Evolutionary conservation across 2,113 vertebrate genomes (phyloP).

Genomic region (Solea solea): DNA sequence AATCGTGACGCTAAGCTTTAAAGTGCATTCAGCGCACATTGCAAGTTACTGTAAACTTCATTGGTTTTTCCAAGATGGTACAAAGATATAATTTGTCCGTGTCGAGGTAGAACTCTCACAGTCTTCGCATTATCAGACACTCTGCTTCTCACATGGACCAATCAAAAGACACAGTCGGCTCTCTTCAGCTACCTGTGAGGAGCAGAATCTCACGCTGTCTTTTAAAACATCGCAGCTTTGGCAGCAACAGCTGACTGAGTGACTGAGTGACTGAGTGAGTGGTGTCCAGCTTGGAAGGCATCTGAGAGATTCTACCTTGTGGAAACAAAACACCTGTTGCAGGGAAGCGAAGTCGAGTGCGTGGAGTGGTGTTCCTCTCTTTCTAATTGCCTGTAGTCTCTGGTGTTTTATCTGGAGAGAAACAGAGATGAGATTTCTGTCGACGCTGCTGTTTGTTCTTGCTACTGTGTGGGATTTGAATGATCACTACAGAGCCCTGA

Average conservation of each 20-base stretch:
- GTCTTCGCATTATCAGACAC: constrained; percentile 36
- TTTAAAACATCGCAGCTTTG: constrained; percentile 20
- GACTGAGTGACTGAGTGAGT: background rate
- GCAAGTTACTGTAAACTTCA: constrained; percentile 9
- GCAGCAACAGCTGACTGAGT: constrained; percentile 8
- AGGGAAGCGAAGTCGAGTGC: constrained; percentile 53
- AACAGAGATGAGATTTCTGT: constrained; percentile 67
- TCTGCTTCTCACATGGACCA: constrained; percentile 29
- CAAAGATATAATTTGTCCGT: constrained; percentile 25
- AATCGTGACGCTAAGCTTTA: constrained; percentile 1
- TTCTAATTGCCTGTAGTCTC: constrained; percentile 77
- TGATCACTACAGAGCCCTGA: constrained; percentile 65
- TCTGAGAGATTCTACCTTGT: constrained; percentile 37
- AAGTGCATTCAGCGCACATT: background rate
- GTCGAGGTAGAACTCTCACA: constrained; percentile 29
- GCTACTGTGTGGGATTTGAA: constrained; percentile 67
- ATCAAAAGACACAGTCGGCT: constrained; percentile 36
- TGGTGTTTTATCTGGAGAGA: constrained; percentile 58
- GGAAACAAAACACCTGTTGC: constrained; percentile 52
- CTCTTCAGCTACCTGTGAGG: constrained; percentile 35
- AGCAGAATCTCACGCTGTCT: constrained; percentile 20
- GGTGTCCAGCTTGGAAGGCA: constrained; percentile 21
- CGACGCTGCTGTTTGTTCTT: constrained; percentile 68
- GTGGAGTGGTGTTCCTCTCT: constrained; percentile 53
- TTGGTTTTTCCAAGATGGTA: constrained; percentile 29